phyloP scores from a whole-genome alignment of 2,888 invertebrate species.

The Melangyna quadrimaculata region DNA sequence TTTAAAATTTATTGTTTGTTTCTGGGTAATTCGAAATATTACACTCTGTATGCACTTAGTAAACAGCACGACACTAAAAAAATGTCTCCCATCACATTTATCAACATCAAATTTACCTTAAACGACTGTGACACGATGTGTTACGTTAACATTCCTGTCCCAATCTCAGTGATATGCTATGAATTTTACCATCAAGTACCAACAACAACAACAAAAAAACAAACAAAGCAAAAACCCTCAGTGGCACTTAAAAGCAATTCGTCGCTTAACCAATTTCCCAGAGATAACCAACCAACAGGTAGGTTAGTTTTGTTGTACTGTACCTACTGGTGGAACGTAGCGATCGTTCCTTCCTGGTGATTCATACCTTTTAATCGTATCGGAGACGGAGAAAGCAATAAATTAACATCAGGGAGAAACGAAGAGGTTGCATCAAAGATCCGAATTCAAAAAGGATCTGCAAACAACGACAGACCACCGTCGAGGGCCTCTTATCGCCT shows the following conservation, averaged over 20 bases:
- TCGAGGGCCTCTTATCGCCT: conserved; percentile 57
- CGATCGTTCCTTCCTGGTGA: conserved; percentile 18
- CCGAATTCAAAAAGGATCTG: conserved; percentile 51
- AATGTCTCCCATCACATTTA: conserved; percentile 43
- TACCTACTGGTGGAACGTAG: not conserved
- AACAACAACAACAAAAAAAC: not conserved
- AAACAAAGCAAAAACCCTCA: conserved; percentile 34
- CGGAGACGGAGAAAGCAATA: conserved; percentile 25
- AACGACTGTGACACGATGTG: conserved; percentile 58
- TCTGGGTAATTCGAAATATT: conserved; percentile 26
- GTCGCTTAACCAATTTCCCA: conserved; percentile 45
- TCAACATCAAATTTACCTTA: conserved; percentile 61
- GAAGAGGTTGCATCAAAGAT: conserved; percentile 18
- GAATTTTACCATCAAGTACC: not conserved
- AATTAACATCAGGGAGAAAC: not conserved
- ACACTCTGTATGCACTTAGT: conserved; percentile 45
- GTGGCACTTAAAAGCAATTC: conserved; percentile 66
- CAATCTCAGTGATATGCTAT: not conserved
- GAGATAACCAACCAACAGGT: conserved; percentile 67
- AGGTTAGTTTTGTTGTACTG: conserved; percentile 12
- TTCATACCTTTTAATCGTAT: conserved; percentile 45
- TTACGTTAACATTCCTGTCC: conserved; percentile 53
- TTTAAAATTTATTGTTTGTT: conserved; percentile 58
- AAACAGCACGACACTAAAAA: conserved; percentile 57
- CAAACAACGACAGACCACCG: conserved; percentile 64